Evolutionary conservation across 2,113 vertebrate genomes (phyloP), one percentile per base, ranked within the genome.

Genomic region (Sula dactylatra): DNA sequence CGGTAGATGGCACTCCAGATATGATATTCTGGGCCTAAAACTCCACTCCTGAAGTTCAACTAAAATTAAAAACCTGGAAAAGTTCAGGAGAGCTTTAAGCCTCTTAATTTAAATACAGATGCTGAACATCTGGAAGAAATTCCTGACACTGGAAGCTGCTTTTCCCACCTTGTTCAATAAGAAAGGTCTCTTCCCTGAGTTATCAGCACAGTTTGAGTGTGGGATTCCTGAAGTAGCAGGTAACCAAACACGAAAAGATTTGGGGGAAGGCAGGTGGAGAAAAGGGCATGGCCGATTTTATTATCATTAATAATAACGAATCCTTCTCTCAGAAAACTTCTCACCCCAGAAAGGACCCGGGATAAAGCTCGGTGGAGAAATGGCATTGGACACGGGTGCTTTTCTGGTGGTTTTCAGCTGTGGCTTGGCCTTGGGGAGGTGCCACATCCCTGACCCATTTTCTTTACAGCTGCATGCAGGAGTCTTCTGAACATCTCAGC

Each of bases 71-170:
- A 93, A 47, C 56, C 93, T 40, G 70, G 86, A 26, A 93, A 91
- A 95, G 82, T 95, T 96, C 58, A 79, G 93, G 72, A 79, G 66
- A 90, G 67, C 45, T 82, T 91, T 97, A 94, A 96, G 94, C 94
- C 73, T 95, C 92, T 96, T 97, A 97, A 96, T 97, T 96, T 97
- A 97, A 97, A 96, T 86, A 91, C 84, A 80, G 94, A 95, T 94
- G 93, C 83, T 89, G 93, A 96, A 66, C 10, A 64, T 88, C 89
- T 96, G 91, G 94, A 59, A 92, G 94, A 95, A 96, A 95, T 88
- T 96, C 87, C 93, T 97, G 91, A 93, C 89, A 91, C 93, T 86
- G 55, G 95, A 96, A 97, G 97, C 91, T 74, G 91, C 89, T 96
- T 96, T 96, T 76, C 65, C 93, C 78, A 77, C 72, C 79, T 91